Evolutionary conservation across 2,113 vertebrate genomes (phyloP), one percentile per base, ranked within the genome.

Genomic region (Trematomus loennbergii): DNA sequence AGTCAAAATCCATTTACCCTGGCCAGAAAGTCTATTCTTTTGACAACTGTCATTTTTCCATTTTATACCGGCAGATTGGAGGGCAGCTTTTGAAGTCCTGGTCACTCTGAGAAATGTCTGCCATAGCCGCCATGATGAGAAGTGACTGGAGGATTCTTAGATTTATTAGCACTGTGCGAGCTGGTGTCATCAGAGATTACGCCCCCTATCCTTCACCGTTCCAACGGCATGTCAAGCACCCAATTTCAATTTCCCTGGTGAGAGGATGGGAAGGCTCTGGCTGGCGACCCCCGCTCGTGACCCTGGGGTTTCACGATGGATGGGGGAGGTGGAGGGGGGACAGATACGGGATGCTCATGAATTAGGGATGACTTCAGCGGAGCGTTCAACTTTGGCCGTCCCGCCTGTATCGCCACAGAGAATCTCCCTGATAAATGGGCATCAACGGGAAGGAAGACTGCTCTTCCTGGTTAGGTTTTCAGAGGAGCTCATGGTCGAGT

Each of bases 141-240:
- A 91, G 90, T 88, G 93, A 95, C 89, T 76, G 83, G 87, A 84
- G 88, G 79, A 90, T 91, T 88, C 86, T 87, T 76, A 84, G 90
- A 94, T 94, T 94, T 94, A 95, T 95, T 94, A 94, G 92, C 77
- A 43, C 75, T 81, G 74, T 50, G 67, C 81, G 90, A 94, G 89
- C 80, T 81, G 53, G 88, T 92, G 94, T 92, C 94, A 91, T 92
- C 90, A 57, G 81, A 94, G 78, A 95, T 95, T 95, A 91, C 72
- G 88, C 81, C 93, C 93, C 94, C 92, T 82, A 92, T 94, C 93
- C 86, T 88, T 94, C 93, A 94, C 86, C 66, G 86, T 33, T 67
- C 65, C 90, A 52, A 58, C 12, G 40, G 69, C 82, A 88, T 68
- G 61, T 86, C 89, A 86, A 65, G 78, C 81, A 13, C 49, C 86